Evolutionary conservation across 2,888 invertebrate genomes (phyloP), one percentile per base, ranked within the genome.

Genomic region (Bellardia pandia): DNA sequence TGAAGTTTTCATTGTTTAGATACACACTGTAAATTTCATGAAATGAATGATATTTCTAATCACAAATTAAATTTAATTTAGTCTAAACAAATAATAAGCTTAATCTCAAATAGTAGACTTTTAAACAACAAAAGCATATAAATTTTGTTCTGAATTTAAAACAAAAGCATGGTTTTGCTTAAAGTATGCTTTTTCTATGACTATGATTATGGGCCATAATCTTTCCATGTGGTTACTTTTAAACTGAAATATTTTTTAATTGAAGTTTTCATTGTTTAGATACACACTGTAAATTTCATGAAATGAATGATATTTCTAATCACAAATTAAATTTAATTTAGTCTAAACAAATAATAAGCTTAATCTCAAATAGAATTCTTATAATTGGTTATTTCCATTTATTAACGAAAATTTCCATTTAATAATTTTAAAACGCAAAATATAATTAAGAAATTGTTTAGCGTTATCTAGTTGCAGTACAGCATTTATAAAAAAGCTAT

Each of bases 341-440:
- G 33, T 30, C 48, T 68, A 68, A 33, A n/a, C 48, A 48, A 68
- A 45, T 66, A 66, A 66, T 23, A 66, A 48, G 11, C 33, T 30
- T 60, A 60, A 60, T 60, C 60, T 60, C 60, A 33, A 14, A 60
- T 60, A 33, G 3, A 56, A 23, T n/a, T n/a, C n/a, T 1, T 62
- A 66, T 66, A 68, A 68, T 45, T 69, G 45, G 30, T n/a, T 69
- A 51, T 33, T 69, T 64, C 40, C 40, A 64, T 40, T 64, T 40
- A 7, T 45, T 66, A 45, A 16, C 5, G 42, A 66, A 42, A 45
- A 42, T 66, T 66, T 16, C 66, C 42, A 16, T 11, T 37, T 14
- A 40, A 3, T 64, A 3, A 64, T 64, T 64, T 30, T 13, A 64
- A 64, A 64, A 11, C 11, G 37, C 16, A 40, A 40, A 40, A 6